phyloP scores from a whole-genome alignment of 30 jellyfish, hydroid and myxozoan species.

The Aurelia aurita region DNA sequence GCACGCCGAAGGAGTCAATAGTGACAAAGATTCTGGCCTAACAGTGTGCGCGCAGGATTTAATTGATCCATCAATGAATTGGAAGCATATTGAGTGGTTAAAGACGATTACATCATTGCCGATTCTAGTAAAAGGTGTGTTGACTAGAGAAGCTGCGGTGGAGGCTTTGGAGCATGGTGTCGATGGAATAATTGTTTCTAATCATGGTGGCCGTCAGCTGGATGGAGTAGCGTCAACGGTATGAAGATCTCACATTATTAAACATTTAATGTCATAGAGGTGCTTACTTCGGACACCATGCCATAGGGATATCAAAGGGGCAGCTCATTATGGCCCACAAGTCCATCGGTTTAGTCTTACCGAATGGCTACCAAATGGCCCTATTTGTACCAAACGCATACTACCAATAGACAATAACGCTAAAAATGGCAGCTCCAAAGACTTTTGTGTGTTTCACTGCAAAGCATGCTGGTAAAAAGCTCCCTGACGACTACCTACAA shows the following conservation, averaged over 20 bases:
- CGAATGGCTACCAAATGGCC: too few relatives aligned
- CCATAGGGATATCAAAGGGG: too few relatives aligned
- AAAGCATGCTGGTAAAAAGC: too few relatives aligned
- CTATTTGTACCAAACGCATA: too few relatives aligned
- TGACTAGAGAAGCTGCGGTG: constrained; percentile 83
- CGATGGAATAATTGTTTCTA: constrained; percentile 90
- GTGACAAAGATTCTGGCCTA: constrained; percentile 72
- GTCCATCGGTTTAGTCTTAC: too few relatives aligned
- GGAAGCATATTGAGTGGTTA: constrained; percentile 87
- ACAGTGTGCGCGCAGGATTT: constrained; percentile 54
- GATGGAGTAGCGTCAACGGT: constrained; percentile 95
- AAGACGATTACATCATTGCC: constrained; percentile 67
- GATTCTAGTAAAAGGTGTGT: constrained; percentile 73
- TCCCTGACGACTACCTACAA: too few relatives aligned
- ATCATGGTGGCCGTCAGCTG: constrained; percentile 96
- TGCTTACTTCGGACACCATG: too few relatives aligned
- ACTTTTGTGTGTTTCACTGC: too few relatives aligned
- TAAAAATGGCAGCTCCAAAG: too few relatives aligned
- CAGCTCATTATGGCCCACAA: too few relatives aligned
- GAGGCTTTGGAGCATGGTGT: constrained; percentile 82
- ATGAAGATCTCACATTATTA: neutral
- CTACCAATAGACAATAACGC: too few relatives aligned
- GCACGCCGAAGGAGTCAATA: constrained; percentile 63
- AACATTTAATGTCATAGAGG: neutral
- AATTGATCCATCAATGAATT: constrained; percentile 73